Evolutionary conservation across 2,888 invertebrate species (phyloP).

Genomic region (Ypsolopha scabrella): DNA sequence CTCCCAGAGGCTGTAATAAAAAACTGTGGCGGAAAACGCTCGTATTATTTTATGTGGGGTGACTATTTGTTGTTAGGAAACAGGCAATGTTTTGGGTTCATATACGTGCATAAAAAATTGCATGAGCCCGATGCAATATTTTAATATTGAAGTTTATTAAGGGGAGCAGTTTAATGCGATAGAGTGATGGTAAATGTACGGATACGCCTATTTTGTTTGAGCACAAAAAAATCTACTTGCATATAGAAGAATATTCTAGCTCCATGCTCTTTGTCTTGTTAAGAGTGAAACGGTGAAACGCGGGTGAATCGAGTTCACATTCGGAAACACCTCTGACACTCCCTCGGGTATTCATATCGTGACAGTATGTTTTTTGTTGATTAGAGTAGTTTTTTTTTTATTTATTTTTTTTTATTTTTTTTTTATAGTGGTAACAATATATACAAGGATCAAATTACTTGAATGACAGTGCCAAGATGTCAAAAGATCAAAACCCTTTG

Average conservation of each 20-base stretch:
- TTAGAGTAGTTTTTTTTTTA: too few relatives aligned
- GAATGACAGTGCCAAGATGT: too few relatives aligned
- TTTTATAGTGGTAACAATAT: too few relatives aligned
- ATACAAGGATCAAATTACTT: too few relatives aligned
- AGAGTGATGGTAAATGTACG: too few relatives aligned
- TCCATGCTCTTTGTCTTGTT: neutral
- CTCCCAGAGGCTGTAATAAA: conserved; percentile 14
- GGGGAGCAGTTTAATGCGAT: conserved; percentile 43
- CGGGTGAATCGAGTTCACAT: too few relatives aligned
- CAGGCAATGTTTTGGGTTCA: conserved; percentile 61
- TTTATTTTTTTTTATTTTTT: too few relatives aligned
- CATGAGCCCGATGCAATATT: conserved; percentile 62
- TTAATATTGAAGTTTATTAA: conserved; percentile 65
- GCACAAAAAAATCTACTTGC: neutral
- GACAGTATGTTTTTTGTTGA: too few relatives aligned
- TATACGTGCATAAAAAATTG: conserved; percentile 52
- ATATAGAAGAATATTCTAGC: neutral
- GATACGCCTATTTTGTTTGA: neutral
- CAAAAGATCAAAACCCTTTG: too few relatives aligned
- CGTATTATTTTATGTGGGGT: conserved; percentile 58
- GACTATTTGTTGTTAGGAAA: conserved; percentile 35
- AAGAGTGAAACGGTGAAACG: too few relatives aligned
- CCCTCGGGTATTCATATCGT: too few relatives aligned
- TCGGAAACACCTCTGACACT: too few relatives aligned
- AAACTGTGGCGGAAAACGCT: conserved; percentile 39